A percentile compares a stretch with the other conserved stretches of the same genome.
Evolutionary conservation across 2,797 vertebrate species (phyloP).

Genomic region (Notamacropus eugenii): DNA sequence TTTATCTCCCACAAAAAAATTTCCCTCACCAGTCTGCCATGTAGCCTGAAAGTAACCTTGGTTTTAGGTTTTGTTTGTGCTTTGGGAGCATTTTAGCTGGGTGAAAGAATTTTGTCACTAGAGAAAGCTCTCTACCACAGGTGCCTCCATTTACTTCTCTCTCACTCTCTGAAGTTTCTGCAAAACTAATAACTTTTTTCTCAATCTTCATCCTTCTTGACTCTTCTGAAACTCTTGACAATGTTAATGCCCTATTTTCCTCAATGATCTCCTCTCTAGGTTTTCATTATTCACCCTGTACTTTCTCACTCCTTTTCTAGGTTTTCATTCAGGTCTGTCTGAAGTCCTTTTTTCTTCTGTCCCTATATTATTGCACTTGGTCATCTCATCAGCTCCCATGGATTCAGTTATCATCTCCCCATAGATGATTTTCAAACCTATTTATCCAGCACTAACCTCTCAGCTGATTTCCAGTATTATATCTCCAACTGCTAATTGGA

Average conservation of each 20-base stretch:
- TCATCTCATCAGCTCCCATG: not conserved
- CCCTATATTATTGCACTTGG: not conserved
- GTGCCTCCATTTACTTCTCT: not conserved
- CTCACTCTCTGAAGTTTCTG: not conserved
- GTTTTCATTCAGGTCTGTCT: not conserved
- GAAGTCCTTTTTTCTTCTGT: not conserved
- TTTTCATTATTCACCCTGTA: not conserved
- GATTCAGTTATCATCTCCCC: not conserved
- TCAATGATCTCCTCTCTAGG: not conserved
- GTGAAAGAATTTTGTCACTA: not conserved
- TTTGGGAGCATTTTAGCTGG: not conserved
- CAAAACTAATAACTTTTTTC: not conserved
- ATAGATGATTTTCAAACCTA: not conserved
- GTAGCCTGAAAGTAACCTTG: not conserved
- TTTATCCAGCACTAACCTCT: not conserved
- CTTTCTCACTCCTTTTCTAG: not conserved
- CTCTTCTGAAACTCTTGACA: not conserved
- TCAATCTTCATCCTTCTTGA: not conserved
- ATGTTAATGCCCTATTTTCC: not conserved
- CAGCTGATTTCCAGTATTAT: not conserved
- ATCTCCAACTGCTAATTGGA: not conserved
- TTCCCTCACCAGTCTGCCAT: not conserved
- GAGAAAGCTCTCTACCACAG: not conserved
- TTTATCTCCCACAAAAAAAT: not conserved
- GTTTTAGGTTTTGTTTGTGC: not conserved